A percentile compares a stretch with the other conserved stretches of the same genome.
Evolutionary conservation across 2,113 vertebrate genomes (phyloP).

Genomic region (Tragelaphus imberbis): DNA sequence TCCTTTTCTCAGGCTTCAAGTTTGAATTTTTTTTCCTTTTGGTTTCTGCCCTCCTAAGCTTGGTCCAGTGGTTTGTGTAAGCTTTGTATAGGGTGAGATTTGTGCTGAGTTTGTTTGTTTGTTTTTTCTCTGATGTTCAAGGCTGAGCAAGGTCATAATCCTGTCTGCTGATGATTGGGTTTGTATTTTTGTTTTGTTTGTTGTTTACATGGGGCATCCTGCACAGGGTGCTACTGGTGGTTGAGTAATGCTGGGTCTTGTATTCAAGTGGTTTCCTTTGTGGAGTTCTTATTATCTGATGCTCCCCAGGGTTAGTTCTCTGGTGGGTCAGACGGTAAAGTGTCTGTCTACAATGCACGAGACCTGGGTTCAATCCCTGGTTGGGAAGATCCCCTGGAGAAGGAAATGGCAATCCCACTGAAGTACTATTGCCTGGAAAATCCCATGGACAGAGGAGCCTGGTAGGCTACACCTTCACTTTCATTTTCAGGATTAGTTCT

Average conservation of each 20-base stretch:
- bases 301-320: background rate
- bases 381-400: too few relatives aligned
- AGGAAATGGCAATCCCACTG: too few relatives aligned
- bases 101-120: background rate
- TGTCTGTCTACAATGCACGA: too few relatives aligned
- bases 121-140: background rate
- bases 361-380: too few relatives aligned
- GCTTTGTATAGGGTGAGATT: background rate
- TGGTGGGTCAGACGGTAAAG: background rate
- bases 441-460: too few relatives aligned
- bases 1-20: background rate
- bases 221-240: background rate
- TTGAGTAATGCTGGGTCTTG: background rate
- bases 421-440: too few relatives aligned
- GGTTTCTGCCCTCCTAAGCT: background rate
- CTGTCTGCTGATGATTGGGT: background rate
- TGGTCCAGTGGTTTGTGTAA: background rate
- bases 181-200: background rate
- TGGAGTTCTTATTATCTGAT: background rate
- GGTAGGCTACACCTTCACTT: too few relatives aligned
- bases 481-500: background rate
- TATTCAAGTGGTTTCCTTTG: background rate
- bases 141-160: background rate
- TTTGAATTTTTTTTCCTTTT: background rate
- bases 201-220: background rate